Evolutionary conservation across 2,797 vertebrate genomes (phyloP).

Genomic region (Sebastes dallii): DNA sequence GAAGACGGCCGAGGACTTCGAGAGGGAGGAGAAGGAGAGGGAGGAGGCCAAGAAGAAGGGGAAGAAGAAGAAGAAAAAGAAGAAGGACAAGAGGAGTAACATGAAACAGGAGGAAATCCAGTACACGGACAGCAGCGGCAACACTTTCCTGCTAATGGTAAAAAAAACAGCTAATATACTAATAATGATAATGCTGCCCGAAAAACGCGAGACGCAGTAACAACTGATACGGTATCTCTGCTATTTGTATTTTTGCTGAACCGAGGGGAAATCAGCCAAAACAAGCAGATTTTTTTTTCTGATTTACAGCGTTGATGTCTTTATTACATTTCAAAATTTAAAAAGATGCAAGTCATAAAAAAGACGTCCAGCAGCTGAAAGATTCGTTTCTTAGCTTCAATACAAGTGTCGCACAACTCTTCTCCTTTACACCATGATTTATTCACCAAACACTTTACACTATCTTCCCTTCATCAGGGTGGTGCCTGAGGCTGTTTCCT

Average conservation of each 20-base stretch:
- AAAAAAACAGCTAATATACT: background rate
- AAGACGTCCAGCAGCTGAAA: background rate
- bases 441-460: no score
- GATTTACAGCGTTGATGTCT: background rate
- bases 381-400: no score
- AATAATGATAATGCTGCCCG: background rate
- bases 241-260: no score
- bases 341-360: background rate
- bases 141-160: slow-evolving; percentile 88
- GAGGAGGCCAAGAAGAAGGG: slow-evolving; percentile 82
- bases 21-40: slow-evolving; percentile 84
- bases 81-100: slow-evolving; percentile 74
- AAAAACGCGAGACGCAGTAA: background rate
- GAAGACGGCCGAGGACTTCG: slow-evolving; percentile 85
- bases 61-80: slow-evolving; percentile 68
- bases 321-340: background rate
- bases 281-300: background rate
- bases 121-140: slow-evolving; percentile 86
- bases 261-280: no score
- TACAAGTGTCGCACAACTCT: background rate
- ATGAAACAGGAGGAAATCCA: slow-evolving; percentile 85
- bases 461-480: no score
- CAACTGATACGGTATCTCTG: no score
- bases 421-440: background rate
- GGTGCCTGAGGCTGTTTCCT: background rate